These are phyloP conservation scores for Drosophila equinoxialis DNA, from an alignment of 1,140 invertebrate genomes.

Conservation along the genomic window DNA sequence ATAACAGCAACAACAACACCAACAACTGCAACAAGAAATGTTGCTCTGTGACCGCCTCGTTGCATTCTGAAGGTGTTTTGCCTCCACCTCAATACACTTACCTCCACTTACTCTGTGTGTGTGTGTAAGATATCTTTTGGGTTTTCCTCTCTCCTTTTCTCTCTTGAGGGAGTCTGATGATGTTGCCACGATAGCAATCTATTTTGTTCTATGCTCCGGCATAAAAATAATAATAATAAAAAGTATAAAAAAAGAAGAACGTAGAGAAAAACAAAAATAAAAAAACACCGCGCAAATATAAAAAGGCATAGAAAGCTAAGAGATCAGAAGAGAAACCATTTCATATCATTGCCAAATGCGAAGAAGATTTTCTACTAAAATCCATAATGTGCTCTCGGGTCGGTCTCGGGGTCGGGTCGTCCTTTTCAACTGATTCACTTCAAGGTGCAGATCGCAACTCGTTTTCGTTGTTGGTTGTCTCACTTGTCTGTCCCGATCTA, in stretches of 20 bases:
- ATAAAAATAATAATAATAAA: conserved; percentile 26
- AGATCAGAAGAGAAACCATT: conserved; percentile 5
- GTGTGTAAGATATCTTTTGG: conserved; percentile 42
- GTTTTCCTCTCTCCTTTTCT: conserved; percentile 24
- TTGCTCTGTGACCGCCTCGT: conserved; percentile 71
- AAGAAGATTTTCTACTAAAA: conserved; percentile 44
- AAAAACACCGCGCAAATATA: not conserved
- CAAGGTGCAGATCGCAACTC: conserved; percentile 61
- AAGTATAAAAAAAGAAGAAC: conserved; percentile 31
- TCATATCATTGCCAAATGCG: conserved; percentile 68
- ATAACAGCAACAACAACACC: conserved; percentile 45
- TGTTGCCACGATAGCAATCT: conserved; percentile 82
- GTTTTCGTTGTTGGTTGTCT: conserved; percentile 51
- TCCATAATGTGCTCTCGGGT: conserved; percentile 52
- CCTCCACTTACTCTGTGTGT: conserved; percentile 7
- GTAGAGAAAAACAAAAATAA: conserved; percentile 37
- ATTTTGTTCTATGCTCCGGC: conserved; percentile 78
- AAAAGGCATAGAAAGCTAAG: conserved; percentile 50
- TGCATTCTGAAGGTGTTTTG: conserved; percentile 78
- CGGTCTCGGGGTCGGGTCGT: conserved; percentile 31
- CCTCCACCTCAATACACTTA: conserved; percentile 27
- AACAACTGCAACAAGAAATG: conserved; percentile 60
- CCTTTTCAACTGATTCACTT: conserved; percentile 76
- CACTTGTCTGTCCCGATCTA: conserved; percentile 59
- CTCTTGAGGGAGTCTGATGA: conserved; percentile 64